Conservation (phyloP, 1,140 invertebrate genomes). For the Drosophila bifasciata region DNA sequence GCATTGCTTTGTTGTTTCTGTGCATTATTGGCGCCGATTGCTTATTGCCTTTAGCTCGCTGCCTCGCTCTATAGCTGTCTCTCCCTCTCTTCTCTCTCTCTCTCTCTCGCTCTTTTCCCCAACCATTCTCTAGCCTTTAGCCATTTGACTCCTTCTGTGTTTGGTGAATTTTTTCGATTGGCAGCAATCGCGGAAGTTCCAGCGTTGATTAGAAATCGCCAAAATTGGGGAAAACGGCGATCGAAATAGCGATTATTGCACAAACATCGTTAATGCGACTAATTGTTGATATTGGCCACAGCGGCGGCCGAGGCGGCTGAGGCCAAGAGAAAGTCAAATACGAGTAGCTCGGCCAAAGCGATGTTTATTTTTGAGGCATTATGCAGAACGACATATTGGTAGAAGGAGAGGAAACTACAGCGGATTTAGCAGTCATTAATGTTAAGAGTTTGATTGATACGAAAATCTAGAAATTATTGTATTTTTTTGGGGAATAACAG, state of each 20-base stretch:
- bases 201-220: conserved; percentile 37
- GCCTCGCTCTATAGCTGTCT: neutral
- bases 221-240: conserved; percentile 31
- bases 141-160: conserved; percentile 11
- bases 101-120: neutral
- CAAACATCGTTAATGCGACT: conserved; percentile 17
- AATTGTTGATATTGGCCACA: conserved; percentile 13
- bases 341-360: neutral
- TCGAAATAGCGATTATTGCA: conserved; percentile 20
- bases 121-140: neutral
- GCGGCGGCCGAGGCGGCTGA: too few species aligned
- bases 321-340: conserved; percentile 5
- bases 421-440: too few species aligned
- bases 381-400: too few species aligned
- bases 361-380: neutral
- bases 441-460: too few species aligned
- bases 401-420: too few species aligned
- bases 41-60: conserved; percentile 30
- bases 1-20: conserved; percentile 58
- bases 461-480: too few species aligned
- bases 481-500: too few species aligned
- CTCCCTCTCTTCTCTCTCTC: too few species aligned
- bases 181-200: too few species aligned
- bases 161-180: conserved; percentile 33
- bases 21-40: conserved; percentile 47